Conservation (phyloP, 2,797 vertebrate species). For the Darevskia mixta region DNA sequence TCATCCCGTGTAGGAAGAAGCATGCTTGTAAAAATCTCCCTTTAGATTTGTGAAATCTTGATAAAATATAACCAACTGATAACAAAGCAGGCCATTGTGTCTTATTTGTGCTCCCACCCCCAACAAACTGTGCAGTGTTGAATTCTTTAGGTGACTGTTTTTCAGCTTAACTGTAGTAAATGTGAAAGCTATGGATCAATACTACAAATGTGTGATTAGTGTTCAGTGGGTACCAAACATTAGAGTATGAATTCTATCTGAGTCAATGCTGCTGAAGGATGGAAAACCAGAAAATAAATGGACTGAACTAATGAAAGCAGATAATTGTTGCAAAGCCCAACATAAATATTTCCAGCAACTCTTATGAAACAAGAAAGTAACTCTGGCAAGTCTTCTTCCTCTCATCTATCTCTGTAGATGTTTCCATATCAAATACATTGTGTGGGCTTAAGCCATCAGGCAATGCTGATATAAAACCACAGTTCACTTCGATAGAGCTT, state of each 20-base stretch:
- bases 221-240: background rate
- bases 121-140: fast-evolving
- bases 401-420: constrained; percentile 9
- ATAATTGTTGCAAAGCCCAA: constrained; percentile 44
- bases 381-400: background rate
- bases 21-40: background rate
- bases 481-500: background rate
- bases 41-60: background rate
- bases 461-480: background rate
- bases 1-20: too few species aligned
- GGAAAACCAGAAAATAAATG: constrained; percentile 32
- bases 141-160: constrained; percentile 20
- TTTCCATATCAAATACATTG: background rate
- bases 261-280: constrained; percentile 15
- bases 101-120: constrained; percentile 18
- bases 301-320: constrained; percentile 48
- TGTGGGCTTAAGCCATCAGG: too few species aligned
- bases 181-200: constrained; percentile 26
- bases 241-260: constrained; percentile 37
- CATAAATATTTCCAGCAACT: constrained; percentile 45
- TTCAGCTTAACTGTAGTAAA: constrained; percentile 33
- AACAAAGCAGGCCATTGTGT: background rate
- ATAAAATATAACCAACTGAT: background rate
- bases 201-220: constrained; percentile 31
- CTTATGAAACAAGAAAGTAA: constrained; percentile 36